Conservation (phyloP, 2,888 invertebrate species). For the Trichacis sp. region DNA sequence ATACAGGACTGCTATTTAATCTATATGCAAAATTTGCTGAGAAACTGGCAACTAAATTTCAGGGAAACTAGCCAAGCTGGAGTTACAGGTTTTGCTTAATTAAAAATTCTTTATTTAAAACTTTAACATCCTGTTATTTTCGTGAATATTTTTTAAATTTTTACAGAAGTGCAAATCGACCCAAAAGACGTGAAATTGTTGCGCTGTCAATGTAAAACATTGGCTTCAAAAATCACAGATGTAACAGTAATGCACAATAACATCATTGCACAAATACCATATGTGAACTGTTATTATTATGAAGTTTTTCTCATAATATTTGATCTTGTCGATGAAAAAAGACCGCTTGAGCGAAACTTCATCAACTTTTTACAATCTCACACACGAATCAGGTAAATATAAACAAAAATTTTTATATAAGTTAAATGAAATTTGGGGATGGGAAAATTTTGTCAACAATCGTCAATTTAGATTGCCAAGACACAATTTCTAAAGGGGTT, state of each 20-base stretch:
- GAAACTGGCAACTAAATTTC: conserved; percentile 68
- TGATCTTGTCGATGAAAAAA: conserved; percentile 57
- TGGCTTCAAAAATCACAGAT: conserved; percentile 59
- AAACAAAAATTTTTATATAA: too few species aligned
- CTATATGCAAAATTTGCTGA: conserved; percentile 64
- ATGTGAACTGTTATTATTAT: conserved; percentile 69
- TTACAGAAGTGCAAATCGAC: conserved; percentile 52
- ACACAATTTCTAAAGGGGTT: too few species aligned
- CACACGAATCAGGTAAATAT: conserved; percentile 50
- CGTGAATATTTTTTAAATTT: conserved; percentile 5
- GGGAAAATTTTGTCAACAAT: too few species aligned
- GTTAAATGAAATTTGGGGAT: too few species aligned
- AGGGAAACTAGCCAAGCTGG: conserved; percentile 26
- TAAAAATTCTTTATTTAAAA: conserved; percentile 8
- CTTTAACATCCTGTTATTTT: neutral
- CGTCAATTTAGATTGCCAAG: too few species aligned
- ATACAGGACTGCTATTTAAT: conserved; percentile 61
- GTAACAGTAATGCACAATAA: conserved; percentile 52
- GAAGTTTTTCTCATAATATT: conserved; percentile 70
- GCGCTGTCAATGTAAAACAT: conserved; percentile 57
- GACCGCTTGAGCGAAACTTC: conserved; percentile 50
- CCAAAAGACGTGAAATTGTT: conserved; percentile 56
- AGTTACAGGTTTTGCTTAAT: conserved; percentile 42
- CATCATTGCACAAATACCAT: conserved; percentile 41
- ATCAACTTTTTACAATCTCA: conserved; percentile 58